Evolutionary conservation across 1,140 invertebrate genomes (phyloP), one percentile per base, ranked within the genome.

Genomic region (Lordiphosa collinella): DNA sequence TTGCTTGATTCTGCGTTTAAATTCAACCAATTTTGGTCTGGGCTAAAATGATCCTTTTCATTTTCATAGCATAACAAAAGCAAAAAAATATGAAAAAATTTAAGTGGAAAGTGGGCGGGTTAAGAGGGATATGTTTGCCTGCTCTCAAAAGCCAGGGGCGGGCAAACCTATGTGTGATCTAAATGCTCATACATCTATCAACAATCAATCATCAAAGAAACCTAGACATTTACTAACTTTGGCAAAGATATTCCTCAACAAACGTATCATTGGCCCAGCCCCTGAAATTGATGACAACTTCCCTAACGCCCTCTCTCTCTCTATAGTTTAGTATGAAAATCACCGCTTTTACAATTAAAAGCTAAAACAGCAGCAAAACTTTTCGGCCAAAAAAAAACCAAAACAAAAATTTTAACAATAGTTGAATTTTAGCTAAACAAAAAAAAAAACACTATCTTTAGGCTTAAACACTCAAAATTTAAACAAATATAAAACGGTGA

Each of bases 51-150:
- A 66, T 71, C 64, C 56, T 60, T 57, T 57, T 57, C 71, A 82
- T 64, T 55, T 56, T 72, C 78, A 68, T 66, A 61, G 65, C 69
- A 71, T 49, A 82, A 50, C 66, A 54, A 29, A 29, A n/a, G n/a
- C n/a, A n/a, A 5, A 29, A 8, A 29, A 29, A 29, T 29, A 8
- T 29, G 25, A 8, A 41, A 40, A 44, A 78, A 46, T 5, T 22
- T 22, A 22, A 66, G 75, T 87, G 84, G 84, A 87, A 84, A 72
- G 70, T 76, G 78, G 84, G 84, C 74, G 84, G 84, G 84, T 84
- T 84, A 44, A 87, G 84, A 87, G 84, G 84, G 84, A 87, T 87
- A 87, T 78, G 70, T 86, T 86, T 86, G 76, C 62, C 78, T 67
- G 67, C 63, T 74, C 69, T 52, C 41, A 14, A 51, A 40, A 40